These are phyloP conservation scores for Ectemnius continuus DNA, from an alignment of 2,888 invertebrate genomes.

Conservation along the genomic window DNA sequence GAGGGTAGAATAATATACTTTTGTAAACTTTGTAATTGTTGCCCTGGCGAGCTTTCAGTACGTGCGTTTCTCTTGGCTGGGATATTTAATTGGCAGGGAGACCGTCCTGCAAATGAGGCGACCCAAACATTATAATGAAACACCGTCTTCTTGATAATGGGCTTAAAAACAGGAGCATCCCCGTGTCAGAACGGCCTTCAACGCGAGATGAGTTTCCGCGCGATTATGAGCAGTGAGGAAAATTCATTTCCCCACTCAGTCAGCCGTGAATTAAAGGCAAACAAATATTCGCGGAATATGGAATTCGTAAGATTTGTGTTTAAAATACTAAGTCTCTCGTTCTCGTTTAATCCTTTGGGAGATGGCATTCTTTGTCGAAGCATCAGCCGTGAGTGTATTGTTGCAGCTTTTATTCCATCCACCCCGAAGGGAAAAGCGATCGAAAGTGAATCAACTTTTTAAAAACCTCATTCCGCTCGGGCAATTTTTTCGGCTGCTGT, in stretches of 20 bases:
- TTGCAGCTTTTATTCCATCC: no score
- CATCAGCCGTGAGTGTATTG: no score
- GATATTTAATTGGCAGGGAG: slow-evolving; percentile 20
- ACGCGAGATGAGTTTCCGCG: not conserved
- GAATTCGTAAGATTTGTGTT: no score
- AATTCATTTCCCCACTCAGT: no score
- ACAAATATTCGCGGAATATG: no score
- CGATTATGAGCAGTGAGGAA: no score
- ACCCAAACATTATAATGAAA: slow-evolving; percentile 20
- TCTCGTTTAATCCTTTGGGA: no score
- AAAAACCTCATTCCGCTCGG: not conserved
- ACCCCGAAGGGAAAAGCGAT: not conserved
- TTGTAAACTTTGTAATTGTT: not conserved
- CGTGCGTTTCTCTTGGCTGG: no score
- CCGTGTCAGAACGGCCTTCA: not conserved
- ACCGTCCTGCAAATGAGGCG: slow-evolving; percentile 12
- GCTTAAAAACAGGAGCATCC: slow-evolving; percentile 16
- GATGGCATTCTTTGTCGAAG: no score
- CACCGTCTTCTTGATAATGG: slow-evolving; percentile 6
- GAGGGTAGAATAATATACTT: not conserved
- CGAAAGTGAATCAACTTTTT: not conserved
- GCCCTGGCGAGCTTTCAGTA: no score
- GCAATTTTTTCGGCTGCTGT: not conserved
- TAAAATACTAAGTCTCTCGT: no score
- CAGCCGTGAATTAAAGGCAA: no score